phyloP scores from a whole-genome alignment of 2,113 vertebrate genomes.

The Chinchilla lanigera region DNA sequence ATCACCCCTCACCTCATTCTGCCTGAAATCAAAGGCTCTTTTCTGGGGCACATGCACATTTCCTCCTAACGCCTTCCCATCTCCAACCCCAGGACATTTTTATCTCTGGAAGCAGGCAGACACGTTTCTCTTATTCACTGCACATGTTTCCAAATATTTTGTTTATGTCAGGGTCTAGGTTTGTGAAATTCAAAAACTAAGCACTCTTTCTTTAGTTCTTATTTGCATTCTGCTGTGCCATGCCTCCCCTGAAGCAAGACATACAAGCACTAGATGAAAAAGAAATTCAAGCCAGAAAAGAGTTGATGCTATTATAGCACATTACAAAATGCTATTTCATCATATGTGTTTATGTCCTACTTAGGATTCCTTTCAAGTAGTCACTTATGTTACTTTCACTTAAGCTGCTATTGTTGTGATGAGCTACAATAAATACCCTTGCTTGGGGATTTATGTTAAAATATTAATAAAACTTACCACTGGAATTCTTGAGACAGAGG shows the following conservation, averaged over 20 bases:
- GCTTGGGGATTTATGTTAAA: constrained; percentile 3
- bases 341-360: neutral
- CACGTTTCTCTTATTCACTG: neutral
- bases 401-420: neutral
- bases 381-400: neutral
- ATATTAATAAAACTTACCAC: neutral
- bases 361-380: neutral
- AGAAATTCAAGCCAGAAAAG: neutral
- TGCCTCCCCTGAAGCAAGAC: neutral
- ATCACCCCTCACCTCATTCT: neutral
- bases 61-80: neutral
- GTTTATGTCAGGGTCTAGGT: neutral
- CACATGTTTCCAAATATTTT: neutral
- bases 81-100: neutral
- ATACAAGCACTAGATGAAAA: neutral
- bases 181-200: constrained; percentile 49
- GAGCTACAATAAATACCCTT: neutral
- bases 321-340: neutral
- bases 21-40: neutral
- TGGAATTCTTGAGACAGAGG: neutral
- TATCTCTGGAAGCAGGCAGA: neutral
- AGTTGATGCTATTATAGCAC: neutral
- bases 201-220: neutral
- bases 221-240: neutral
- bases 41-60: neutral